phyloP scores from a whole-genome alignment of 2,888 invertebrate species.

The Aleiodes alternator region DNA sequence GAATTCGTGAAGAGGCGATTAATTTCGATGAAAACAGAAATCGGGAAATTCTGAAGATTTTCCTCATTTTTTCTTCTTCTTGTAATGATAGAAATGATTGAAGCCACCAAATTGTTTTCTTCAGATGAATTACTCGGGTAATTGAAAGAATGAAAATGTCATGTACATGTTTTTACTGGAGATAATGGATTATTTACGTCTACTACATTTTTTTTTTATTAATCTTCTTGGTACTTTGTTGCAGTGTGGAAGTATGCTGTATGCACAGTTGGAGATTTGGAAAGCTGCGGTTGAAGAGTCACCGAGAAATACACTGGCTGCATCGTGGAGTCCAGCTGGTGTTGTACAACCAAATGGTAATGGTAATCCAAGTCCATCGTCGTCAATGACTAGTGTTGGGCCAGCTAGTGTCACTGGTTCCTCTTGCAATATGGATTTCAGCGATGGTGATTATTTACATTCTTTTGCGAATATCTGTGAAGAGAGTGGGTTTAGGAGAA shows the following conservation, averaged over 20 bases:
- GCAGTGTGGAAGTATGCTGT: constrained; percentile 89
- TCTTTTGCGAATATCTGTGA: neutral
- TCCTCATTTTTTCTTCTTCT: no score
- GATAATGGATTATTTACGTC: constrained; percentile 10
- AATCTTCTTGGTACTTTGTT: constrained; percentile 53
- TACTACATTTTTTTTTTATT: constrained; percentile 31
- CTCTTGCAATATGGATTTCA: constrained; percentile 79
- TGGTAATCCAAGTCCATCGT: constrained; percentile 65
- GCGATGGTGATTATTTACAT: constrained; percentile 80
- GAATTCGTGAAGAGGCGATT: no score
- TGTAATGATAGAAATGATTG: no score
- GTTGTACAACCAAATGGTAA: constrained; percentile 66
- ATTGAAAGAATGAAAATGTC: constrained; percentile 10
- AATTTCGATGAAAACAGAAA: no score
- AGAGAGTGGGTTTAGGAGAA: no score
- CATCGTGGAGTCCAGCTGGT: constrained; percentile 70
- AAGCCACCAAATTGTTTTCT: neutral
- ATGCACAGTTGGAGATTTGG: constrained; percentile 94
- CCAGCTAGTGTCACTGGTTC: constrained; percentile 65
- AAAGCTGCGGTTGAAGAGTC: constrained; percentile 84
- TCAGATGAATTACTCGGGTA: constrained; percentile 20
- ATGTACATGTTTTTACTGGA: constrained; percentile 19
- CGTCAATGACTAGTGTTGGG: constrained; percentile 62
- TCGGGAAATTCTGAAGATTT: no score
- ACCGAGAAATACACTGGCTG: constrained; percentile 75